phyloP scores from a whole-genome alignment of 2,113 vertebrate species.

The Patagioenas fasciata region DNA sequence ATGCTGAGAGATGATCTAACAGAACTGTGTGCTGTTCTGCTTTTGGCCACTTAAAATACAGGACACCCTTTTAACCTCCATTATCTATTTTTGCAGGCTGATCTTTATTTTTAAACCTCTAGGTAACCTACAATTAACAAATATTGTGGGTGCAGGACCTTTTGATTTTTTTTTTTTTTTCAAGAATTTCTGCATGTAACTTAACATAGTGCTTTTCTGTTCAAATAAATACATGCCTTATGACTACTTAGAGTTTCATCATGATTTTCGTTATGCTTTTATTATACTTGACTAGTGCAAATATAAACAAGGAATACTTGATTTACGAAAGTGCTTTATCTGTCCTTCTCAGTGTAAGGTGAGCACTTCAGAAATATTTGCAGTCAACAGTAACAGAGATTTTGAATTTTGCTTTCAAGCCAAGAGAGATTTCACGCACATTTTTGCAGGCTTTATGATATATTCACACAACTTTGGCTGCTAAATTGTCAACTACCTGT shows the following conservation, averaged over 20 bases:
- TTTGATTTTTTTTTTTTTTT: background rate
- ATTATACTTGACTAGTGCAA: background rate
- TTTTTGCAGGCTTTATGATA: background rate
- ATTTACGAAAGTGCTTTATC: background rate
- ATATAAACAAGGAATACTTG: background rate
- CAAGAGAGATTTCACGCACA: background rate
- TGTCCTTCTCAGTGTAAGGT: background rate
- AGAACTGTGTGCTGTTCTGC: background rate
- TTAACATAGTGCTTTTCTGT: background rate
- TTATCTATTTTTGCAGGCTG: conserved; percentile 31
- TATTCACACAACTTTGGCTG: background rate
- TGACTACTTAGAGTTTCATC: background rate
- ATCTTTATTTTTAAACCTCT: background rate
- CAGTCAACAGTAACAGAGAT: background rate
- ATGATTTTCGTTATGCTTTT: background rate
- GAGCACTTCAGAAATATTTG: background rate
- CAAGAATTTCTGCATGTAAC: background rate
- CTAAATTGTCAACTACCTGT: background rate
- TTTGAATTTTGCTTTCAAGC: background rate
- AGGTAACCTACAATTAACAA: background rate
- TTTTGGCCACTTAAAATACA: background rate
- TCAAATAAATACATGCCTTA: background rate
- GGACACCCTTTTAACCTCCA: background rate
- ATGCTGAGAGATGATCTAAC: background rate
- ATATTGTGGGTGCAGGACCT: background rate